phyloP scores from a whole-genome alignment of 2,113 vertebrate species.

The Gobius niger region DNA sequence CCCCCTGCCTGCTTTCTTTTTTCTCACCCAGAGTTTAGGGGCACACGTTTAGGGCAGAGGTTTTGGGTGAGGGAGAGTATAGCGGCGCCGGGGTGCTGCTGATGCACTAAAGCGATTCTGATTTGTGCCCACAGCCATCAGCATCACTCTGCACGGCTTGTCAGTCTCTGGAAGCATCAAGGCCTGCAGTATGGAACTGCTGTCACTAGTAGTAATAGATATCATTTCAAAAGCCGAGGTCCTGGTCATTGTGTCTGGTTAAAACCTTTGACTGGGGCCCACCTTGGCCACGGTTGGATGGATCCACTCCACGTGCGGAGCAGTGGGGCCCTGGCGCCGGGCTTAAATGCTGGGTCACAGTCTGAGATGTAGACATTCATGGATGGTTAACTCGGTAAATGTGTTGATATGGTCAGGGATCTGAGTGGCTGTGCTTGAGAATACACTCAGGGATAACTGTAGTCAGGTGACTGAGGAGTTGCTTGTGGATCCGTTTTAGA shows the following conservation, averaged over 20 bases:
- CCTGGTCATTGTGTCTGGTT: slow-evolving; percentile 67
- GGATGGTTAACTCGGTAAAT: slow-evolving; percentile 61
- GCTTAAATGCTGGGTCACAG: slow-evolving; percentile 72
- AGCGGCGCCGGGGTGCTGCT: slow-evolving; percentile 44
- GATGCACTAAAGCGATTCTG: slow-evolving; percentile 86
- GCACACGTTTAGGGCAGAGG: slow-evolving; percentile 35
- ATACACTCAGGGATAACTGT: slow-evolving; percentile 26
- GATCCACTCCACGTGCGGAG: slow-evolving; percentile 37
- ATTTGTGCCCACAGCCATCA: slow-evolving; percentile 90
- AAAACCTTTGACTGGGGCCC: slow-evolving; percentile 57
- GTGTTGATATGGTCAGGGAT: slow-evolving; percentile 54
- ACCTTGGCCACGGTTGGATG: slow-evolving; percentile 66
- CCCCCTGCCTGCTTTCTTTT: slow-evolving; percentile 15
- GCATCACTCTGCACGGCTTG: slow-evolving; percentile 80
- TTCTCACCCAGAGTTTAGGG: slow-evolving; percentile 41
- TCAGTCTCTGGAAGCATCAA: slow-evolving; percentile 82
- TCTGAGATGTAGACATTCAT: slow-evolving; percentile 69
- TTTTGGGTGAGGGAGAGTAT: slow-evolving; percentile 55
- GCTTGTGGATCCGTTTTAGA: slow-evolving; percentile 20
- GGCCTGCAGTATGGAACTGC: slow-evolving; percentile 76
- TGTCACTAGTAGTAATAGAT: slow-evolving; percentile 92
- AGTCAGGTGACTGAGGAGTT: slow-evolving; percentile 34
- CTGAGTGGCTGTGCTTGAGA: slow-evolving; percentile 33
- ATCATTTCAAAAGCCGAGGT: slow-evolving; percentile 82
- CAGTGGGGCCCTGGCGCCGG: slow-evolving; percentile 57